Conservation (phyloP, 2,113 vertebrate species). For the Melospiza melodia region DNA sequence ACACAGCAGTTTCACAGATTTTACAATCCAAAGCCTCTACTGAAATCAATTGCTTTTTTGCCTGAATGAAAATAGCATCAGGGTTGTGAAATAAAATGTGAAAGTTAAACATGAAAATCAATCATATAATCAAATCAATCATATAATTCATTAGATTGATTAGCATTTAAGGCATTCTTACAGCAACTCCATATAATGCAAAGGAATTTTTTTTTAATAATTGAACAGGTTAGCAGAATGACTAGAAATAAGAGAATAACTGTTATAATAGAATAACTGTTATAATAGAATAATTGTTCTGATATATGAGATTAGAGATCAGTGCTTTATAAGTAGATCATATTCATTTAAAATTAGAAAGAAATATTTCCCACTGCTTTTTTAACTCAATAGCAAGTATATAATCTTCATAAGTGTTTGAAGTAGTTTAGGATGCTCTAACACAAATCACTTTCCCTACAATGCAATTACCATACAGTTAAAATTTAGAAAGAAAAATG, state of each 20-base stretch:
- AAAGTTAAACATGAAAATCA: neutral
- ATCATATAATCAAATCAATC: neutral
- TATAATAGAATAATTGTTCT: neutral
- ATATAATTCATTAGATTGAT: neutral
- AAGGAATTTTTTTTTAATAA: neutral
- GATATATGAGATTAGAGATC: neutral
- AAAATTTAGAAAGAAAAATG: neutral
- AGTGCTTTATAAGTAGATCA: neutral
- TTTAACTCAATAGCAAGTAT: neutral
- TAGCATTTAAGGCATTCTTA: neutral
- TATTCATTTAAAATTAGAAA: neutral
- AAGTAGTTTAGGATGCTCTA: neutral
- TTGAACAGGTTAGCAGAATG: neutral
- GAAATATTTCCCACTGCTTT: neutral
- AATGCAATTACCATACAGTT: neutral
- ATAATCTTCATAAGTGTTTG: neutral
- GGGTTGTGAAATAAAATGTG: neutral
- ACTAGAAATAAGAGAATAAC: neutral
- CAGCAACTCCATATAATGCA: neutral
- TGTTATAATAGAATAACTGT: too few species aligned
- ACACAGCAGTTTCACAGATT: neutral
- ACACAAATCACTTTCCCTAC: neutral
- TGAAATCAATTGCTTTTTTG: neutral
- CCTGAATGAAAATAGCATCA: neutral
- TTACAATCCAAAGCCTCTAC: neutral